Evolutionary conservation across 2,797 vertebrate species (phyloP), one percentile per base, ranked within the genome.

Genomic region (Sebastiscus tertius): DNA sequence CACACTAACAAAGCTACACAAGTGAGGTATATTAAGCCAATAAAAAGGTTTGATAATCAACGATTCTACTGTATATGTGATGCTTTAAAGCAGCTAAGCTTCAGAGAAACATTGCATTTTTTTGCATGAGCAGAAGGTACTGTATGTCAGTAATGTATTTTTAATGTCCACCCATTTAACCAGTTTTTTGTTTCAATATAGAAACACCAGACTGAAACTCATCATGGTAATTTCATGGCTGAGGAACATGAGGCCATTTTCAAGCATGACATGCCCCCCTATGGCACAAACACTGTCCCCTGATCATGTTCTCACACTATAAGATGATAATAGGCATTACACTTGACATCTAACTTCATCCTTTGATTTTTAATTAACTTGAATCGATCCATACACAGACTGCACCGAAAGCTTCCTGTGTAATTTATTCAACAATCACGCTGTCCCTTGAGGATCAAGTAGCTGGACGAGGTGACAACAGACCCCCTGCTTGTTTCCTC

Each of bases 401-500:
- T 36, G 72, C 14, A 54, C 18, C 27, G 39, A 78, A 56, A 10
- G 31, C n/a, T 52, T 67, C 29, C 27, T 49, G 59, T 33, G 14
- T 36, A 55, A 66, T 62, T 34, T 29, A 68, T 52, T 79, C 33
- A 58, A 46, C 18, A 27, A 54, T 58, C 5, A 24, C 20, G n/a
- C 24, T 20, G 22, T 29, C 67, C 68, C 55, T 59, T 16, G 27
- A 73, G 27, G 36, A 63, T 54, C 39, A 49, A 71, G 13, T 24
- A 68, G 58, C 69, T 72, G 54, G 66, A 77, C 46, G 10, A 71
- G 26, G 33, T 49, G 62, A 39, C 52, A 73, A 20, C 58, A 75
- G 63, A 66, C 64, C 60, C 34, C 39, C 58, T 69, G 24, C 66
- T 29, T 49, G 72, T 56, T 73, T 18, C 22, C 39, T 34, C 31